Percentiles rank a stretch among this genome's conserved stretches.
Evolutionary conservation across 2,113 vertebrate genomes (phyloP).

Genomic region (Enhydra lutris): DNA sequence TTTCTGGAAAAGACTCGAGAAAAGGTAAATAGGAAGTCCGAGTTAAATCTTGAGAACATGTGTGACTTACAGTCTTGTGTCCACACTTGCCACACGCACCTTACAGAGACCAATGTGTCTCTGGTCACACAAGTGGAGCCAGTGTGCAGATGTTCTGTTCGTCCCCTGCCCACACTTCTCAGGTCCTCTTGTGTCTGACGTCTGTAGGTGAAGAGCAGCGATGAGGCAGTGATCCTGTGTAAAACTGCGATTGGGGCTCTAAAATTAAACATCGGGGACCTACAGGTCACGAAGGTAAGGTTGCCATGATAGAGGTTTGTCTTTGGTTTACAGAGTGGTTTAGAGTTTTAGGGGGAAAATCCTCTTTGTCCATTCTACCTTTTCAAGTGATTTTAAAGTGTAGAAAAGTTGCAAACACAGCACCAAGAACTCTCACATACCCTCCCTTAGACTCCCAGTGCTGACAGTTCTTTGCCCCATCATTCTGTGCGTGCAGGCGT

Average conservation of each 20-base stretch:
- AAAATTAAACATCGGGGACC: constrained; percentile 94
- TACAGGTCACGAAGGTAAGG: constrained; percentile 96
- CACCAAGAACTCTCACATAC: not conserved
- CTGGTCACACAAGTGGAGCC: rapidly evolving
- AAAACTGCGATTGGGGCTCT: constrained; percentile 96
- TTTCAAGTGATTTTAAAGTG: not conserved
- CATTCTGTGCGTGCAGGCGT: not conserved
- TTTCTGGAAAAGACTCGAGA: constrained; percentile 98
- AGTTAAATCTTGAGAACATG: not conserved
- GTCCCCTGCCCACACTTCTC: not conserved
- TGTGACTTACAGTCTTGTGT: too few relatives aligned
- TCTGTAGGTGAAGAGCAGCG: constrained; percentile 93
- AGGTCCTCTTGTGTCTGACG: rapidly evolving
- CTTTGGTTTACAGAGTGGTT: not conserved
- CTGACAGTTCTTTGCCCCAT: not conserved
- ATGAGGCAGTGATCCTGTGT: constrained; percentile 95
- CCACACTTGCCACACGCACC: not conserved
- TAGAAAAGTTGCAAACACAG: not conserved
- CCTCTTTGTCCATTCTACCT: not conserved
- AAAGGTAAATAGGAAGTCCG: constrained; percentile 83
- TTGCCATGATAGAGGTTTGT: rapidly evolving
- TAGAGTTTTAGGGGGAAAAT: not conserved
- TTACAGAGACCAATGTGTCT: not conserved
- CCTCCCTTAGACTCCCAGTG: not conserved
- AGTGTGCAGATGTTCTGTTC: rapidly evolving